These are phyloP conservation scores for Tetrapedia diversipes DNA, from an alignment of 2,888 invertebrate genomes.

Conservation along the genomic window DNA sequence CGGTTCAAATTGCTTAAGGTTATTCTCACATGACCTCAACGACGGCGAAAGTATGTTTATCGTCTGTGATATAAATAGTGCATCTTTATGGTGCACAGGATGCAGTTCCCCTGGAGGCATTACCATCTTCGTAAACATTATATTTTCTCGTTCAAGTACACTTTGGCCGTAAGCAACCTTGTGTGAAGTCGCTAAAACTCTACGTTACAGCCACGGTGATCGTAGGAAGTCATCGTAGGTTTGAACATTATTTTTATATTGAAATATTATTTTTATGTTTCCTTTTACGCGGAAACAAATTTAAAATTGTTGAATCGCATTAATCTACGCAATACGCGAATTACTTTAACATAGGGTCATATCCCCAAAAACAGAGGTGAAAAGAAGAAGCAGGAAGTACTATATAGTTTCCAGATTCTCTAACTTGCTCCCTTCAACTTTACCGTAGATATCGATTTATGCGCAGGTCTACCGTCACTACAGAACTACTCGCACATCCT, in stretches of 20 bases:
- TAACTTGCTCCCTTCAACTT: neutral
- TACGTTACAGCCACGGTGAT: neutral
- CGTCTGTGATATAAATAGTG: slow-evolving; percentile 35
- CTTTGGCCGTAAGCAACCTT: neutral
- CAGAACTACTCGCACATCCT: slow-evolving; percentile 11
- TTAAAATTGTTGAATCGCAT: too few species aligned
- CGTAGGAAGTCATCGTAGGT: neutral
- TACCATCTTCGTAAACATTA: slow-evolving; percentile 2
- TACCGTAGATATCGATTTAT: slow-evolving; percentile 11
- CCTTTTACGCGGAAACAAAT: too few species aligned
- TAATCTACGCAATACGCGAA: too few species aligned
- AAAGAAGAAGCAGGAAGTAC: too few species aligned
- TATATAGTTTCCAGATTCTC: neutral
- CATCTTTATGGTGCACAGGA: slow-evolving; percentile 1
- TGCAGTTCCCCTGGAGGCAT: neutral
- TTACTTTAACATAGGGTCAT: too few species aligned
- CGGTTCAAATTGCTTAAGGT: slow-evolving; percentile 40
- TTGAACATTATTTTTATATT: too few species aligned
- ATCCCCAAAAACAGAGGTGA: too few species aligned
- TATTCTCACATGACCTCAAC: slow-evolving; percentile 45
- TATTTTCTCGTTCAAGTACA: neutral
- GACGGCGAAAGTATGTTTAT: slow-evolving; percentile 38
- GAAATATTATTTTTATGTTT: too few species aligned
- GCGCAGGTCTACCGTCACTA: slow-evolving; percentile 7
- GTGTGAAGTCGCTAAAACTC: slow-evolving; percentile 1